Conservation (phyloP, 2,888 invertebrate species). For the Seira sanloemensis region DNA sequence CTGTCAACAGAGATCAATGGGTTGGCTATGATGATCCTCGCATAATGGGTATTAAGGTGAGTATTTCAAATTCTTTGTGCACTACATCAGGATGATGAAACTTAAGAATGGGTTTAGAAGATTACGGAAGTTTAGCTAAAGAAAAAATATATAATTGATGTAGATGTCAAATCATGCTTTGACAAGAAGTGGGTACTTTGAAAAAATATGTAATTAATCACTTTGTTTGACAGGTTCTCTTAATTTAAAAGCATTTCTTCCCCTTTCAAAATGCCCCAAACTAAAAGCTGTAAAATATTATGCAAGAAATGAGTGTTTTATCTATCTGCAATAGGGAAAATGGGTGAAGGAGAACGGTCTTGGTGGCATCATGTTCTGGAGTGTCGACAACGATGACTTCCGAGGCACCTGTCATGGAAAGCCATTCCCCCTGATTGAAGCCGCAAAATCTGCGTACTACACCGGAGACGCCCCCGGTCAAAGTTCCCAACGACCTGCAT, state of each 20-base stretch:
- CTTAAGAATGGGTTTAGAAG: neutral
- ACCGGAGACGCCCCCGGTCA: slow-evolving; percentile 66
- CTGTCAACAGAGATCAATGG: slow-evolving; percentile 92
- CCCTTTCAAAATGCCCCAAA: no score
- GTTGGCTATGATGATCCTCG: slow-evolving; percentile 94
- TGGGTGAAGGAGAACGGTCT: slow-evolving; percentile 90
- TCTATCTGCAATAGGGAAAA: slow-evolving; percentile 79
- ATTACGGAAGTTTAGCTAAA: neutral
- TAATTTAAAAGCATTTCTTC: no score
- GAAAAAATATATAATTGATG: neutral
- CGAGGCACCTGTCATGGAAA: slow-evolving; percentile 91
- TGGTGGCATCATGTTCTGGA: slow-evolving; percentile 96
- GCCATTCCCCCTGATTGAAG: slow-evolving; percentile 93
- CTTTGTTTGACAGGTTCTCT: neutral
- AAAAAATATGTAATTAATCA: neutral
- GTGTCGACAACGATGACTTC: slow-evolving; percentile 96
- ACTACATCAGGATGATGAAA: neutral
- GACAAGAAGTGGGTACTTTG: neutral
- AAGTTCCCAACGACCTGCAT: neutral
- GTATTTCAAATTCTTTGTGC: slow-evolving; percentile 4
- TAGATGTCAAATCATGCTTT: neutral
- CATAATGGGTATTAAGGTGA: slow-evolving; percentile 85
- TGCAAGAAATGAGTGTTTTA: slow-evolving; percentile 6
- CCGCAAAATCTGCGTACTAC: slow-evolving; percentile 81
- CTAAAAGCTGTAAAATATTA: slow-evolving; percentile 8